Conservation (phyloP, 2,888 invertebrate genomes). For the Coelopa pilipes region DNA sequence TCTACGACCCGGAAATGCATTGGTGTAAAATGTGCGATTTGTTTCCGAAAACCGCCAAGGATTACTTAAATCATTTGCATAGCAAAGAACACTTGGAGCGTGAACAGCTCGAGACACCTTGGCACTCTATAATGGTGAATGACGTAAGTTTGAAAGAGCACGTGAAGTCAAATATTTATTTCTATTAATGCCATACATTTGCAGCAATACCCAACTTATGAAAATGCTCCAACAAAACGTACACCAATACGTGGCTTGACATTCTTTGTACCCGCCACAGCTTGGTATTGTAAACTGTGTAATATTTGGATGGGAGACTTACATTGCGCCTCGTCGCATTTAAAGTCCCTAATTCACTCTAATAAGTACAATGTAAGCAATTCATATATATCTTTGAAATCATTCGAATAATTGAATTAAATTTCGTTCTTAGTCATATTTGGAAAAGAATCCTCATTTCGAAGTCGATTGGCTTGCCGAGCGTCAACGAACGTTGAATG, state of each 20-base stretch:
- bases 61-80: constrained; percentile 86
- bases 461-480: constrained; percentile 88
- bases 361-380: constrained; percentile 81
- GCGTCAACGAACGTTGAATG: constrained; percentile 77
- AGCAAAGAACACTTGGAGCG: constrained; percentile 76
- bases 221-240: constrained; percentile 79
- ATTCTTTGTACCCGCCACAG: constrained; percentile 86
- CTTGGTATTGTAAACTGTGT: constrained; percentile 91
- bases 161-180: not conserved
- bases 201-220: constrained; percentile 74
- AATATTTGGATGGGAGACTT: constrained; percentile 89
- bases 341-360: constrained; percentile 82
- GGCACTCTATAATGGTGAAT: constrained; percentile 60
- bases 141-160: constrained; percentile 53
- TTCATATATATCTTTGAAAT: not conserved
- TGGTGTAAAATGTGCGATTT: constrained; percentile 90
- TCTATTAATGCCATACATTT: not conserved
- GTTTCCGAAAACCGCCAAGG: constrained; percentile 87
- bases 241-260: constrained; percentile 88
- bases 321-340: constrained; percentile 86
- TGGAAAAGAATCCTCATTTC: constrained; percentile 87
- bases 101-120: constrained; percentile 62
- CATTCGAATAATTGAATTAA: not conserved
- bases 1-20: constrained; percentile 90
- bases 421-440: constrained; percentile 73